Conservation (phyloP, 2,113 vertebrate species). For the Seriola aureovittata region DNA sequence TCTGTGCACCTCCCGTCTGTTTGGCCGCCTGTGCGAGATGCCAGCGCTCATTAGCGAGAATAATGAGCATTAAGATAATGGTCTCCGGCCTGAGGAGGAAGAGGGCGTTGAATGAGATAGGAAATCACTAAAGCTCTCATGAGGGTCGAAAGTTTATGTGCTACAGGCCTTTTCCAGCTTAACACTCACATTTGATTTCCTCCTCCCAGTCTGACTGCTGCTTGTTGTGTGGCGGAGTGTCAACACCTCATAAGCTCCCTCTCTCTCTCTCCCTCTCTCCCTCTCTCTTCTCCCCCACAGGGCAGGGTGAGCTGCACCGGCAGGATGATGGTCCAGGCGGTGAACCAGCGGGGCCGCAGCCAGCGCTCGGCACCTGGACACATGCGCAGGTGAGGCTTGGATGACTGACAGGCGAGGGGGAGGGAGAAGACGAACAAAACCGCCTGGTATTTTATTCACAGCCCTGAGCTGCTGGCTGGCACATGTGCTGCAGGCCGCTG, state of each 20-base stretch:
- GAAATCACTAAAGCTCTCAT: conserved; percentile 58
- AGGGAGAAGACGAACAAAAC: not conserved
- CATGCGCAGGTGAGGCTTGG: conserved; percentile 89
- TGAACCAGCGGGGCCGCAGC: conserved; percentile 96
- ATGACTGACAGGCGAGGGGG: not conserved
- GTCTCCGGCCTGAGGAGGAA: conserved; percentile 59
- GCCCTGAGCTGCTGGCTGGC: conserved; percentile 11
- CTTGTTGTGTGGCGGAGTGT: conserved; percentile 11
- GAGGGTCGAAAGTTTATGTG: conserved; percentile 58
- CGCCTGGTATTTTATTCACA: not conserved
- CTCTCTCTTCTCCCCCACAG: conserved; percentile 74
- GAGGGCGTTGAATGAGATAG: conserved; percentile 64
- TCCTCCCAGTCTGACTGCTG: conserved; percentile 28
- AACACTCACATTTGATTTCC: conserved; percentile 54
- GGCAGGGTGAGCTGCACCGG: conserved; percentile 95
- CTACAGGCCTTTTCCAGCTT: conserved; percentile 25
- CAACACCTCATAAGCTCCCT: conserved; percentile 33
- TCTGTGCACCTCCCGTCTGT: not conserved
- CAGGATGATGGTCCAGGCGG: conserved; percentile 98
- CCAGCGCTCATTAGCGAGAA: conserved; percentile 37
- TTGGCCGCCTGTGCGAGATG: not conserved
- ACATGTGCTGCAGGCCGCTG: conserved; percentile 23
- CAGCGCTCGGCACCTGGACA: conserved; percentile 91
- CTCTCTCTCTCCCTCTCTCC: conserved; percentile 6
- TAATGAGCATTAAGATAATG: conserved; percentile 48